Evolutionary conservation across 53 echinoderm and acorn worm genomes (phyloP).

Genomic region (Antedon mediterranea): DNA sequence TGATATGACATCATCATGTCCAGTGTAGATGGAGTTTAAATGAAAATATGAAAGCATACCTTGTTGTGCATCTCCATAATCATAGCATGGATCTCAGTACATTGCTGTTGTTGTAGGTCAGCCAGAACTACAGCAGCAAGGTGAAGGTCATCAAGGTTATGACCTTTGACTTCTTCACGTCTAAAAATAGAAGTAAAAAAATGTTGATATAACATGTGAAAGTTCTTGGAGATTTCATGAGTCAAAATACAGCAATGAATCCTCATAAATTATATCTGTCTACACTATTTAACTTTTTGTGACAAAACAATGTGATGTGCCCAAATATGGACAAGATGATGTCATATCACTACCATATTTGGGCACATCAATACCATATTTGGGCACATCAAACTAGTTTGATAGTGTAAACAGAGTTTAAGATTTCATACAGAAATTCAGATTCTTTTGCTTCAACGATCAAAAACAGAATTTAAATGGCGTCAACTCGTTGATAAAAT

Average conservation of each 20-base stretch:
- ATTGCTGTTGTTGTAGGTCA: slow-evolving; percentile 82
- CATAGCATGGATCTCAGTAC: slow-evolving; percentile 52
- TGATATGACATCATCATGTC: no score
- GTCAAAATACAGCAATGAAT: no score
- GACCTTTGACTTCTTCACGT: slow-evolving; percentile 62
- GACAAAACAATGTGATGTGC: no score
- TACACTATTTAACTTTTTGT: no score
- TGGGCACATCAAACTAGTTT: no score
- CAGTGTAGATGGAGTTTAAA: no score
- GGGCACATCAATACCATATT: no score
- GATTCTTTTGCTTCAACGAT: not conserved
- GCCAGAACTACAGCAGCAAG: slow-evolving; percentile 78
- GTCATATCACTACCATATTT: no score
- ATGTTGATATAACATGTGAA: no score
- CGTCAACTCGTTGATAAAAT: not conserved
- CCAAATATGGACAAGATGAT: no score
- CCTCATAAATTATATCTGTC: no score
- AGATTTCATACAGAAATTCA: not conserved
- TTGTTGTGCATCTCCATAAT: slow-evolving; percentile 80
- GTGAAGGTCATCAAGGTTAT: slow-evolving; percentile 61
- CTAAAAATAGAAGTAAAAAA: slow-evolving; percentile 11
- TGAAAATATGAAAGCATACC: slow-evolving; percentile 26
- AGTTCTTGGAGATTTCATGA: no score
- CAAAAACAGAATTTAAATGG: not conserved
- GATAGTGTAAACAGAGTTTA: not conserved